Evolutionary conservation across 1,140 invertebrate genomes (phyloP), one percentile per base, ranked within the genome.

Genomic region (Bombus vancouverensis): DNA sequence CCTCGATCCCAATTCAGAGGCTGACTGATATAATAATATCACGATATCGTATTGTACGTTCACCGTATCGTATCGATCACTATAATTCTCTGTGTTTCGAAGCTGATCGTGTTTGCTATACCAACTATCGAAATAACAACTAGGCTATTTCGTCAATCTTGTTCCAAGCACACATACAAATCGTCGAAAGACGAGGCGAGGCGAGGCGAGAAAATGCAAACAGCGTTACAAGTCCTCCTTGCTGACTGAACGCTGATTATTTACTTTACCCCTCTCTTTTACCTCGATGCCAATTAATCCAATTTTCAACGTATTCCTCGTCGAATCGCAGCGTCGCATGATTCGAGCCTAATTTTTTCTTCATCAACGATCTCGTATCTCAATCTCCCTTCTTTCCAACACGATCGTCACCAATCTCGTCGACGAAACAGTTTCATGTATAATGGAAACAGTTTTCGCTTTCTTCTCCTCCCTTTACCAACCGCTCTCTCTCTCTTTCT

Each of bases 311-410:
- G 39, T 42, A 22, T 68, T 53, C 74, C 47, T 47, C 73, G 66
- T 81, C 82, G 53, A 79, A 15, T 72, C 72, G 25, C 59, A 62
- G 28, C 72, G 59, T 89, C 86, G 89, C 89, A 90, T 89, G 65
- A 80, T 90, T 87, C 78, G 81, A 22, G 59, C 34, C 25, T 47
- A 47, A 32, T 32, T 34, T 8, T 5, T 37, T 9, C 66, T 32
- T 12, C 34, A 42, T 25, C 8, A 22, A 34, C 9, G 2, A 37
- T 82, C 34, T 37, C 13, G 57, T 34, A 68, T 68, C 18, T 53
- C 47, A 8, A 53, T 53, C 66, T 28, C 12, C 75, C 8, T 37
- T 10, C 12, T 28, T 22, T 57, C 18, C 28, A 62, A 62, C 59
- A 62, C 59, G 12, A 62, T 62, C 28, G 28, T n/a, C 59, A 62